A percentile compares a stretch with the other conserved stretches of the same genome.
Conservation (phyloP, 1,140 invertebrate species). For the Penaeus vannamei region DNA sequence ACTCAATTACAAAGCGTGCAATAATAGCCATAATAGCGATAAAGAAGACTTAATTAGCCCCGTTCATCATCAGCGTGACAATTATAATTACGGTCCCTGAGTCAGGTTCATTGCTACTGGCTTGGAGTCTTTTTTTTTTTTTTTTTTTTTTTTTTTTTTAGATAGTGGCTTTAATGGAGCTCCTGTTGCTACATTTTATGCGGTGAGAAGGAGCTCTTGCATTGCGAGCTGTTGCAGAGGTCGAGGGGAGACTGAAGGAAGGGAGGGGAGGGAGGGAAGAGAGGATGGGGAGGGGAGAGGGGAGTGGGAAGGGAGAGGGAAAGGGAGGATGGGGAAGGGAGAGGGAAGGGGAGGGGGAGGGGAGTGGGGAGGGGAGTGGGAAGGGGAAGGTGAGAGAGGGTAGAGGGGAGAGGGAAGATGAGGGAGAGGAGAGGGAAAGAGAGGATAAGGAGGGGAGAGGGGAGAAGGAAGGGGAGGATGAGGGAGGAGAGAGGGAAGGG, state of each 20-base stretch:
- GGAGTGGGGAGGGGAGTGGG: too few relatives aligned
- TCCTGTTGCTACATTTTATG: too few relatives aligned
- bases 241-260: background rate
- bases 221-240: too few relatives aligned
- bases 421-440: too few relatives aligned
- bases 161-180: background rate
- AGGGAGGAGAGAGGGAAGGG: too few relatives aligned
- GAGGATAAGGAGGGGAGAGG: too few relatives aligned
- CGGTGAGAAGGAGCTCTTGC: too few relatives aligned
- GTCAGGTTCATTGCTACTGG: slow-evolving; percentile 50
- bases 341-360: too few relatives aligned
- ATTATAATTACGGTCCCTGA: slow-evolving; percentile 43
- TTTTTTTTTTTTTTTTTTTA: slow-evolving; percentile 36
- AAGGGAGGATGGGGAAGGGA: background rate
- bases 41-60: slow-evolving; percentile 58
- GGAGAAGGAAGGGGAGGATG: too few relatives aligned
- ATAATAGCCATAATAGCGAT: slow-evolving; percentile 60
- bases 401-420: too few relatives aligned
- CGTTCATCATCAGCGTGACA: slow-evolving; percentile 57
- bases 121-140: slow-evolving; percentile 32
- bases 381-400: too few relatives aligned
- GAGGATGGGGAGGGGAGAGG: background rate
- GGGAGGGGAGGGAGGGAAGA: background rate
- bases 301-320: background rate
- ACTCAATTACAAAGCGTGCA: slow-evolving; percentile 61